Base-by-base conservation (phyloP, 2,113 vertebrate species). In the Apus apus region DNA sequence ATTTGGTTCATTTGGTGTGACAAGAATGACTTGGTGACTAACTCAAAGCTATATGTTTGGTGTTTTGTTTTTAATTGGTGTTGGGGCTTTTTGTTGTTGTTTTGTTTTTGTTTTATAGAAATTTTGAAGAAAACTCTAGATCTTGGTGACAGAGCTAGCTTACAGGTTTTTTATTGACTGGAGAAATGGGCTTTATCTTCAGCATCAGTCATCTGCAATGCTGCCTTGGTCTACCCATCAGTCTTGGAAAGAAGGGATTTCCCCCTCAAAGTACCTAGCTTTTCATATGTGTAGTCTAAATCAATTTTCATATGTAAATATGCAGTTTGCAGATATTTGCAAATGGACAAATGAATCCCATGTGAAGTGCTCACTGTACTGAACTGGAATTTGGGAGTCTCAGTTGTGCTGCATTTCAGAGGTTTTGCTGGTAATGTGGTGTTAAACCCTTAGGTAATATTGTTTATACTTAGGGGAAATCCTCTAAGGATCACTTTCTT, bases 381-480 rank as follows among this genome's bases (percentile, higher is more conserved):
- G 72, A 80, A 57, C 51, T 90, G 82, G 71, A 91, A 50, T 77
- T 46, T 71, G 51, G 34, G n/a, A 92, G 46, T 67, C 48, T 92
- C 75, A 40, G 68, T 73, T 2, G 3, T 19, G 34, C 15, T 30
- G 1, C 14, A 17, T 71, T 86, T 89, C 38, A n/a, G 70, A 80
- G 43, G 9, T 13, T 85, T 90, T 85, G 43, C 40, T 64, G 83
- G 79, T 26, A 40, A 32, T 68, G 85, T 1, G 8, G 48, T 50
- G 71, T 88, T 93, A 93, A 90, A 46, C 61, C 86, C 30, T 61
- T 68, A 67, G 86, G 80, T 94, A 81, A 86, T 68, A 78, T 86
- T 93, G 88, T 92, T 96, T 92, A 84, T 94, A 54, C 51, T 92
- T 70, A 66, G 68, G 43, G 48, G 36, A 92, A 96, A 92, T 90